A percentile compares a stretch with the other conserved stretches of the same genome.
These are phyloP conservation scores for Cyprinodon diabolis DNA, from an alignment of 2,797 vertebrate genomes.

Conservation along the genomic window DNA sequence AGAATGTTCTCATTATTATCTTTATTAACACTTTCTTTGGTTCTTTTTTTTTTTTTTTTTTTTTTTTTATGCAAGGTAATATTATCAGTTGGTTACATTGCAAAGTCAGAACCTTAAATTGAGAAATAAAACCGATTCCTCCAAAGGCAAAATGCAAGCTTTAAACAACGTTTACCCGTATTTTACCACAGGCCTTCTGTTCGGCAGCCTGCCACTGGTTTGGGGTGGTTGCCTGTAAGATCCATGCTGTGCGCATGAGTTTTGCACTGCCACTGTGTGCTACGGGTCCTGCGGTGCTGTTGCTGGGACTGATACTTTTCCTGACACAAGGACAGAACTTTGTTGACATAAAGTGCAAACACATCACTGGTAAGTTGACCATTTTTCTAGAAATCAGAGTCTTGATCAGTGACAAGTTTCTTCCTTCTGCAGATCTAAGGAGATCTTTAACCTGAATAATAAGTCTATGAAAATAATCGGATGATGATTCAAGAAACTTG, in stretches of 20 bases:
- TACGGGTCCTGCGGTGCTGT: slow-evolving; percentile 75
- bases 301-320: slow-evolving; percentile 77
- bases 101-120: not conserved
- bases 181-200: slow-evolving; percentile 65
- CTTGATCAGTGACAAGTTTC: not conserved
- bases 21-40: no score
- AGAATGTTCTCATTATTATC: no score
- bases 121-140: not conserved
- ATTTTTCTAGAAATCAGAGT: not conserved
- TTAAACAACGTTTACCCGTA: slow-evolving; percentile 1
- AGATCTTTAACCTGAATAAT: not conserved
- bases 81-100: not conserved
- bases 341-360: fast-evolving
- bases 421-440: not conserved
- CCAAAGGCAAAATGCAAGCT: not conserved
- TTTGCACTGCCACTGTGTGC: slow-evolving; percentile 78
- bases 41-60: not conserved
- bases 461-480: no score
- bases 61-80: not conserved
- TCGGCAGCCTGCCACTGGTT: slow-evolving; percentile 85
- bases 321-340: slow-evolving; percentile 47
- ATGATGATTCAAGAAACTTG: no score
- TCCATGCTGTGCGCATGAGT: slow-evolving; percentile 78
- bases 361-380: slow-evolving; percentile 34
- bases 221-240: slow-evolving; percentile 85